Base-by-base conservation (phyloP, 2,888 invertebrate genomes). In the Tubiluchus corallicola region DNA sequence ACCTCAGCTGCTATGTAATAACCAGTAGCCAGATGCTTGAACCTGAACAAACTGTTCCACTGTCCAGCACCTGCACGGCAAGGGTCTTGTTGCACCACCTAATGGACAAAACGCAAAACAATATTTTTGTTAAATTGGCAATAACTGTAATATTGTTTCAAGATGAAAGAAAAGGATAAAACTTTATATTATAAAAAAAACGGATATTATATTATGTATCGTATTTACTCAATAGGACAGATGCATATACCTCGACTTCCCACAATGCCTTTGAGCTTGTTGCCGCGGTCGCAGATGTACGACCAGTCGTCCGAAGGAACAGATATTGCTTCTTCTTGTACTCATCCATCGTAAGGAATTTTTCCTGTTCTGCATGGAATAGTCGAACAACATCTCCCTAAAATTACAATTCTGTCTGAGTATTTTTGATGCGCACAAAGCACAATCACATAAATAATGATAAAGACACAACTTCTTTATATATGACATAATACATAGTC, bases 231-330 rank as follows among this genome's bases (percentile, higher is more conserved):
- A n/a, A n/a, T n/a, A n/a, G n/a, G 13, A 39, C 9, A 39, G 9
- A 16, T 9, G 5, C 16, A 38, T 53, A 51, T 55, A 77, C 82
- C 71, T 92, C 88, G 37, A 90, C 79, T 70, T 99, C 98, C 98
- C 98, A 98, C 41, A 98, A 69, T 3, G 98, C 98, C 65, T 98
- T 94, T 60, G 94, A 94, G 59, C 92, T 92, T 0, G 96, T 98
- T 0, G 98, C 98, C 1, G 96, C 84, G 0, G 96, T 92, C 1
- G 98, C 96, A 45, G 92, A 87, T 0, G 90, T 84, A 47, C 98
- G 70, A 0, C 90, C 70, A 2, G 71, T 72, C 47, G 92, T 92
- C 48, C 71, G 54, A 29, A 98, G 69, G 62, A 96, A 96, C 20
- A 98, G 90, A 62, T 90, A 84, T 58, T 90, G 87, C 53, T 81